Conservation (phyloP, 2,888 invertebrate genomes). For the Hydrotaea diabolus region DNA sequence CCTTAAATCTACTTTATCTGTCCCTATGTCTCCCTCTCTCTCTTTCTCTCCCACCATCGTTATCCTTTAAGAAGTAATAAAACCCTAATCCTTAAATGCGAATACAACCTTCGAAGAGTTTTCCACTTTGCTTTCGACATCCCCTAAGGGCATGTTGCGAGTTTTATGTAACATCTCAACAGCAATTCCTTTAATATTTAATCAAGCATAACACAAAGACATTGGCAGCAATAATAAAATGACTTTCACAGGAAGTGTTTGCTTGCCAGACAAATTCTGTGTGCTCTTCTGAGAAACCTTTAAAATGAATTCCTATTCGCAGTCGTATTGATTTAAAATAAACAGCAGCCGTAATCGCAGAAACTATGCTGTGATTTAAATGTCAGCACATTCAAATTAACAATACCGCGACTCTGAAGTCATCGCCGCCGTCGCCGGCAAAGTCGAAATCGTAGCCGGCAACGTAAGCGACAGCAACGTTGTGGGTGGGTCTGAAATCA, state of each 20-base stretch:
- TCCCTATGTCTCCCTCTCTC: too few species aligned
- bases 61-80: neutral
- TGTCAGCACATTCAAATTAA: conserved; percentile 15
- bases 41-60: neutral
- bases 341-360: conserved; percentile 14
- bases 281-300: conserved; percentile 1
- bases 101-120: conserved; percentile 3
- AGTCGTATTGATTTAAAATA: conserved; percentile 23
- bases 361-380: conserved; percentile 31
- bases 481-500: neutral
- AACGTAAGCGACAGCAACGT: too few species aligned
- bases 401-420: neutral
- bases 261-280: neutral
- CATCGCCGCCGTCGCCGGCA: neutral
- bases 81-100: neutral
- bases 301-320: neutral
- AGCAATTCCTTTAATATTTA: conserved; percentile 22
- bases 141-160: neutral
- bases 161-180: neutral
- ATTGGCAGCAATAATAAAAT: conserved; percentile 16
- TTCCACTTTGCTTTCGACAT: neutral
- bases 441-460: too few species aligned
- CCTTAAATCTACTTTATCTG: too few species aligned
- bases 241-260: neutral
- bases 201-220: neutral